These are phyloP conservation scores for Epinephelus fuscoguttatus DNA, from an alignment of 2,113 vertebrate genomes.

Conservation along the genomic window DNA sequence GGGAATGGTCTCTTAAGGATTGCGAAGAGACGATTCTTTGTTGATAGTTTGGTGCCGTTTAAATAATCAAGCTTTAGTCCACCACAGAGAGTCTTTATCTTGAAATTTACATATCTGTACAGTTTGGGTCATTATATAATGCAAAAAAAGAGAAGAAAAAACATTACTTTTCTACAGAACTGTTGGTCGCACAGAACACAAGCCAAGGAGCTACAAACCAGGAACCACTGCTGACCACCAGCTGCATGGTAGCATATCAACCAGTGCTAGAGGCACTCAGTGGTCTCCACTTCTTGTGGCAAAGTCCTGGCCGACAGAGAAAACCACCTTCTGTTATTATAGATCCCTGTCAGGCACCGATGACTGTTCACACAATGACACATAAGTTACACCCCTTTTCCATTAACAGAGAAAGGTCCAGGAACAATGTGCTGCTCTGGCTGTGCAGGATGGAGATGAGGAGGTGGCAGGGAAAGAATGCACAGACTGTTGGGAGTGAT, in stretches of 20 bases:
- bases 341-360: slow-evolving; percentile 49
- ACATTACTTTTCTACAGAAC: background rate
- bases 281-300: slow-evolving; percentile 24
- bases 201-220: background rate
- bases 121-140: slow-evolving; percentile 19
- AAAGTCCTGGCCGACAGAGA: slow-evolving; percentile 38
- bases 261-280: slow-evolving; percentile 18
- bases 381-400: slow-evolving; percentile 51
- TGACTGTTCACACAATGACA: slow-evolving; percentile 64
- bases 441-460: slow-evolving; percentile 40
- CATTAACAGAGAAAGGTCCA: slow-evolving; percentile 32
- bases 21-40: slow-evolving; percentile 32
- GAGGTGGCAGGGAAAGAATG: slow-evolving; percentile 34
- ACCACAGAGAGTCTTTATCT: slow-evolving; percentile 44
- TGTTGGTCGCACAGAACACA: slow-evolving; percentile 14
- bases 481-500: slow-evolving; percentile 24
- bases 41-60: slow-evolving; percentile 49
- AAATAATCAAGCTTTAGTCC: slow-evolving; percentile 47
- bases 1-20: slow-evolving; percentile 32
- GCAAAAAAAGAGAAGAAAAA: slow-evolving; percentile 8
- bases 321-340: slow-evolving; percentile 50
- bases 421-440: slow-evolving; percentile 38
- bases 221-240: slow-evolving; percentile 2
- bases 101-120: slow-evolving; percentile 42
- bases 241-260: slow-evolving; percentile 7